phyloP scores from a whole-genome alignment of 1,140 invertebrate genomes.

The Eumeta japonica region DNA sequence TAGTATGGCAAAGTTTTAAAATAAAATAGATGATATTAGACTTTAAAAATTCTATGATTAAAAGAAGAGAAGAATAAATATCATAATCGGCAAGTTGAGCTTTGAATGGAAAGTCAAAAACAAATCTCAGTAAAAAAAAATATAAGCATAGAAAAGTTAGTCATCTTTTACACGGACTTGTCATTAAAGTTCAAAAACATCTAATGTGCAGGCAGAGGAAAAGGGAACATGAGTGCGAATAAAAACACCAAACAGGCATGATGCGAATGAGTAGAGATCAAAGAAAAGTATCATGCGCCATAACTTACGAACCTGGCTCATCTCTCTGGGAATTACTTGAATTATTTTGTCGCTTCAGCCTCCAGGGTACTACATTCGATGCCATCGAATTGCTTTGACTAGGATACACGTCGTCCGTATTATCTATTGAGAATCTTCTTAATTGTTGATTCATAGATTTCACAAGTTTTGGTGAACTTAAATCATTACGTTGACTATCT shows the following conservation, averaged over 20 bases:
- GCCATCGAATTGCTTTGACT: constrained; percentile 45
- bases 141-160: no score
- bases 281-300: constrained; percentile 9
- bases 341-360: constrained; percentile 41
- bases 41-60: no score
- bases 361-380: constrained; percentile 41
- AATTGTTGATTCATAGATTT: constrained; percentile 49
- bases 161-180: no score
- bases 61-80: no score
- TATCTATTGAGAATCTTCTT: constrained; percentile 42
- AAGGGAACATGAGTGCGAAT: constrained; percentile 15
- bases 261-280: constrained; percentile 37
- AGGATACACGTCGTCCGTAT: constrained; percentile 26
- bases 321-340: constrained; percentile 48
- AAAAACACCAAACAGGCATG: constrained; percentile 25
- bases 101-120: no score
- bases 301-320: constrained; percentile 44
- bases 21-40: no score
- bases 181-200: no score
- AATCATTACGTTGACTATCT: constrained; percentile 29
- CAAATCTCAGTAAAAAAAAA: no score
- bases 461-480: constrained; percentile 52
- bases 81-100: no score
- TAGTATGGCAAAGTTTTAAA: no score
- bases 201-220: no score